Base-by-base conservation (phyloP, 2,113 vertebrate species). In the Caranx ignobilis region DNA sequence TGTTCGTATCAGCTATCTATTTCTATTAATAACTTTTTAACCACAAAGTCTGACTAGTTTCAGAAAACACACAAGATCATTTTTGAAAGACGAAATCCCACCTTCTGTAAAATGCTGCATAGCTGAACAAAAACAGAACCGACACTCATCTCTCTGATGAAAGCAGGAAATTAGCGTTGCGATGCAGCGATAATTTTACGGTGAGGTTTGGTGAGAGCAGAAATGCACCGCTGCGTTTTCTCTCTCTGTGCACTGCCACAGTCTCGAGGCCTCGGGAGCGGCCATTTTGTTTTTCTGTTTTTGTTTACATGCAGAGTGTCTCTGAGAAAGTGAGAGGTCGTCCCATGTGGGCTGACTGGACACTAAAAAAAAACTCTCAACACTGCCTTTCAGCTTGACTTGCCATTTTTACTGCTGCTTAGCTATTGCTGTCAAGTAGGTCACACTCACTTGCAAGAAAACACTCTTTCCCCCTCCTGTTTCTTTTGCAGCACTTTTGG, bases 271-370 rank as follows among this genome's bases (percentile, higher is more conserved):
- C 62, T 35, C 32, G 2, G 26, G 0, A 65, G 86, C 34, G 5
- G 82, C 88, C 88, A 93, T 91, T 89, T 90, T 90, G 84, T 88
- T 75, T 75, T 26, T 61, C 18, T 90, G 74, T 87, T 84, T 71
- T 85, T 91, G 77, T 91, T 88, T 79, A 57, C 82, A 79, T 39
- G 11, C 60, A 45, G 74, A 68, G 71, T 31, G 63, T 65, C 43
- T 85, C 45, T 35, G 21, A 65, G 66, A 56, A 56, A 83, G 41
- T 31, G 37, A 86, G 63, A 56, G 68, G n/a, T 16, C 13, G 21
- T 77, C 85, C 71, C 41, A 1, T 2, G 67, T 62, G 83, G 26
- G 60, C 71, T 79, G 86, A 87, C n/a, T 50, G 62, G 65, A 66
- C 75, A 59, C 11, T 67, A 73, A 41, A 41, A 41, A 37, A 37